These are phyloP conservation scores for Perizoma flavofasciatum DNA, from an alignment of 2,888 invertebrate species.

Conservation along the genomic window DNA sequence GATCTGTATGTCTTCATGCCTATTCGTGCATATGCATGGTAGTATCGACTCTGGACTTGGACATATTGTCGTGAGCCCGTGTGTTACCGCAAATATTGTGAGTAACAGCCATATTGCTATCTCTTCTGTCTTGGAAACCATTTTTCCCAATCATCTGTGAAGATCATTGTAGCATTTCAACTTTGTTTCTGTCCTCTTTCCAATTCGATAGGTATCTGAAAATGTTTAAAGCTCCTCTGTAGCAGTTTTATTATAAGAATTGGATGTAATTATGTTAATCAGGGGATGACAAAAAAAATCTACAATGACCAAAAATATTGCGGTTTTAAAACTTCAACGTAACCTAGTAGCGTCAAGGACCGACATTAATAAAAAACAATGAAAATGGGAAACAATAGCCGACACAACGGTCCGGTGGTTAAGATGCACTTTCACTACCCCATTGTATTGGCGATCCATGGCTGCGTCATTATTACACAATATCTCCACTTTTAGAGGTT, in stretches of 20 bases:
- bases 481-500: constrained; percentile 43
- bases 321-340: constrained; percentile 18
- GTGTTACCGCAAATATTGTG: constrained; percentile 45
- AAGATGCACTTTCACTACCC: constrained; percentile 77
- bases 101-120: constrained; percentile 64
- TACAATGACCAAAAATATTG: too few species aligned
- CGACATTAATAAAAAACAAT: constrained; percentile 70
- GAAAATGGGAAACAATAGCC: constrained; percentile 72
- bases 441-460: constrained; percentile 73
- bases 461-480: constrained; percentile 69
- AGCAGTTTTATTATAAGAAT: too few species aligned
- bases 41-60: constrained; percentile 90
- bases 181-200: constrained; percentile 5
- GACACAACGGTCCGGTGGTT: constrained; percentile 67
- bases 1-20: constrained; percentile 92
- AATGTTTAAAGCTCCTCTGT: not conserved
- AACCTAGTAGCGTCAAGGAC: constrained; percentile 71
- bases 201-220: constrained; percentile 20
- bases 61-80: constrained; percentile 77
- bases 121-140: constrained; percentile 65
- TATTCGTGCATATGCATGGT: constrained; percentile 92
- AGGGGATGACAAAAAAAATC: too few species aligned
- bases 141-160: constrained; percentile 62
- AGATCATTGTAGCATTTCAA: constrained; percentile 72
- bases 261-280: too few species aligned